These are phyloP conservation scores for Cyprinella venusta DNA, from an alignment of 2,797 vertebrate species.

Conservation along the genomic window DNA sequence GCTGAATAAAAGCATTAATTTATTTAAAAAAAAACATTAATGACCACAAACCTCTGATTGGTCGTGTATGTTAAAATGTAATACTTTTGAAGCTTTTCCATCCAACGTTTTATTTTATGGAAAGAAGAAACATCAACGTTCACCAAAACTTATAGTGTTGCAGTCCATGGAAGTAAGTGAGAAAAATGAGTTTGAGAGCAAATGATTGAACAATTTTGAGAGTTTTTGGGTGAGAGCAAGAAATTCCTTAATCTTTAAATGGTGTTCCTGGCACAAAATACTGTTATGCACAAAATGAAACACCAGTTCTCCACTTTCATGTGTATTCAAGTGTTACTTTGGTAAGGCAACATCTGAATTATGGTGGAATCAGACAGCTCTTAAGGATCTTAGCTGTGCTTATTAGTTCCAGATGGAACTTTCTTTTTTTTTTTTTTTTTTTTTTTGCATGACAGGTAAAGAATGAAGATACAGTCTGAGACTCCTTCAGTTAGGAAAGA, in stretches of 20 bases:
- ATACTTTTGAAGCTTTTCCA: not conserved
- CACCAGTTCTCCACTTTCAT: not conserved
- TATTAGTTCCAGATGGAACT: constrained; percentile 23
- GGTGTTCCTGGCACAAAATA: not conserved
- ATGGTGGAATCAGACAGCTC: constrained; percentile 18
- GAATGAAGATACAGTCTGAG: constrained; percentile 7
- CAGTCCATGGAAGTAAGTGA: not conserved
- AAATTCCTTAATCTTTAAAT: constrained; percentile 28
- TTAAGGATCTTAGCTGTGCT: not conserved
- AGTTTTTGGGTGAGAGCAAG: not conserved
- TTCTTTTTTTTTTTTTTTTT: not conserved
- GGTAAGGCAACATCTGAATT: constrained; percentile 19
- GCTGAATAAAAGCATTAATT: not conserved
- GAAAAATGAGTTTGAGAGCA: not conserved
- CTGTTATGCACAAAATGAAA: constrained; percentile 10
- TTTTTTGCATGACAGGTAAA: constrained; percentile 31
- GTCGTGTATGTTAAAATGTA: not conserved
- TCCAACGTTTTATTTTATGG: not conserved
- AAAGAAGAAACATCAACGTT: not conserved
- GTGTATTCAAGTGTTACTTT: constrained; percentile 10
- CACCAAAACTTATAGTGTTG: not conserved
- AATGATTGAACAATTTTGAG: not conserved
- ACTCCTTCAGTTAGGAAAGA: constrained; percentile 36
- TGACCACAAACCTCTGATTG: not conserved
- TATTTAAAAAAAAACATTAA: not conserved